Evolutionary conservation across 2,888 invertebrate species (phyloP), one percentile per base, ranked within the genome.

Genomic region (Volucella zonaria): DNA sequence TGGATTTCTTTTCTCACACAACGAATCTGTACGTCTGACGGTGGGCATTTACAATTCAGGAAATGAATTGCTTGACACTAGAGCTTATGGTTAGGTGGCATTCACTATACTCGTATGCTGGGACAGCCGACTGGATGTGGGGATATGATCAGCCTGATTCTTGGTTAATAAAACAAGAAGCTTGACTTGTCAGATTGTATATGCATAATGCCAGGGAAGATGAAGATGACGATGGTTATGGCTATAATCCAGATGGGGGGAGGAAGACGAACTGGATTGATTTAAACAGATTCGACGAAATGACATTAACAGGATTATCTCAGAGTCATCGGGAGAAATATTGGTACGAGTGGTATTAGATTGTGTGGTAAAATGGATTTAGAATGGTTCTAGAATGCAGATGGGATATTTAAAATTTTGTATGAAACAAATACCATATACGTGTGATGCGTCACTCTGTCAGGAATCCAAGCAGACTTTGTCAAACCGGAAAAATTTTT

Each of bases 141-240:
- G 18, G 59, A 45, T 42, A 8, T 47, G 47, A 54, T 45, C 61
- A 49, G n/a, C 51, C 67, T 54, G 18, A 40, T 64, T 58, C 40
- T 58, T 51, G 67, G 78, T 58, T 70, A 74, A 74, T 54, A 75
- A 62, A 78, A 56, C 61, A 77, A 78, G 47, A 78, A 78, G 70
- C 70, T 64, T 78, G 68, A 74, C 68, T 74, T 78, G 70, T 66
- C 61, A 78, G 68, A 78, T 78, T 82, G 68, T 14, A 51, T 67
- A 78, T 82, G 74, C 82, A 82, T 59, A 78, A 67, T 56, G 76
- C 23, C 56, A 54, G 10, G 54, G 54, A n/a, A 73, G 40, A 68
- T 45, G 61, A 47, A 15, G 42, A 52, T 38, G 49, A 73, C 8
- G 43, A 56, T 71, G 78, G 23, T 56, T 31, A 31, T 31, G 31